These are phyloP conservation scores for Platysteira castanea DNA, from an alignment of 2,113 vertebrate species.

Conservation along the genomic window DNA sequence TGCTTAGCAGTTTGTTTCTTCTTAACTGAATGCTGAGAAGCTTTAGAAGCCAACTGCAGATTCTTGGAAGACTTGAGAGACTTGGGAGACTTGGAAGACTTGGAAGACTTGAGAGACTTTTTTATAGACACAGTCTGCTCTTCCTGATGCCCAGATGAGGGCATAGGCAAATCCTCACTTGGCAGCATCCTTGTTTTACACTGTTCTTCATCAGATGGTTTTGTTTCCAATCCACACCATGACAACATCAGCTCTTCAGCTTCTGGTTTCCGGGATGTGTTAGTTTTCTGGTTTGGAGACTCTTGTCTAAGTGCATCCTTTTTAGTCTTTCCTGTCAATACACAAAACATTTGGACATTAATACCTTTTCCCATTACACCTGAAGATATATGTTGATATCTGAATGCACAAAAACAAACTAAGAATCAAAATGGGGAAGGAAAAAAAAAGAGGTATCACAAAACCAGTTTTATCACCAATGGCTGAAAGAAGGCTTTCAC, in stretches of 20 bases:
- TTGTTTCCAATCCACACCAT: background rate
- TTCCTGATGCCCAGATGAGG: background rate
- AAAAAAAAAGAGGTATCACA: background rate
- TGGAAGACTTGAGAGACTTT: background rate
- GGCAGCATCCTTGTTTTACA: background rate
- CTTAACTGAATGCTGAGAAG: background rate
- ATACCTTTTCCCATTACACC: background rate
- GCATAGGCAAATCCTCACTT: background rate
- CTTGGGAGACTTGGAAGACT: background rate
- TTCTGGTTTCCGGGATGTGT: background rate
- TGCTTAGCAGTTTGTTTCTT: background rate
- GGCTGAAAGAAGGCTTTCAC: background rate
- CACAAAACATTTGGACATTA: background rate
- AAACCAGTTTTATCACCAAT: background rate
- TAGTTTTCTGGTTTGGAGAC: background rate
- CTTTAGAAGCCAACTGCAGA: background rate
- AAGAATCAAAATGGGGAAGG: background rate
- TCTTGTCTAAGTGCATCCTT: background rate
- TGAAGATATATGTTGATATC: background rate
- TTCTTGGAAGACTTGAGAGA: background rate
- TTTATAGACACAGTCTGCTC: background rate
- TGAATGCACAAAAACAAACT: background rate
- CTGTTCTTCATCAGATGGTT: background rate
- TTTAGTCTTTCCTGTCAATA: conserved; percentile 28
- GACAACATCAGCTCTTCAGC: background rate